A percentile compares a stretch with the other conserved stretches of the same genome.
phyloP scores from a whole-genome alignment of 2,113 vertebrate genomes.

The Leptodactylus fuscus region DNA sequence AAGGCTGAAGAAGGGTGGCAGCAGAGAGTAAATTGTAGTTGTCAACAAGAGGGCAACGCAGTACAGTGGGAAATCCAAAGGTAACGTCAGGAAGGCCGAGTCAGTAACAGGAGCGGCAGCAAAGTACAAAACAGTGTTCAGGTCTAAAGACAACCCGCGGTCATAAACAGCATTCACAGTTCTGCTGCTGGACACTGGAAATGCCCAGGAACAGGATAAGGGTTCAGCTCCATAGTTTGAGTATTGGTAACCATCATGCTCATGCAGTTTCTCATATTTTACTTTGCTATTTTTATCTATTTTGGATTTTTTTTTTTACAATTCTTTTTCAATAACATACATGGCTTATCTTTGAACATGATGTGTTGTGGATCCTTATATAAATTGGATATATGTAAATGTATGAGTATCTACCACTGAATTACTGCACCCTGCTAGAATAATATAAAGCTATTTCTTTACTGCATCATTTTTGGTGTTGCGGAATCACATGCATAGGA shows the following conservation, averaged over 20 bases:
- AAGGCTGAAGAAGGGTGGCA: too few relatives aligned
- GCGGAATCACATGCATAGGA: constrained; percentile 1
- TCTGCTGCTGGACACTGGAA: too few relatives aligned
- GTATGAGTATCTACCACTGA: neutral
- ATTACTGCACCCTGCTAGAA: constrained; percentile 6
- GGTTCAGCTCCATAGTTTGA: neutral
- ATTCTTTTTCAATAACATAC: neutral
- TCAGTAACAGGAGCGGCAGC: too few relatives aligned
- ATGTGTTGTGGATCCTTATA: neutral
- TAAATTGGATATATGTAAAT: neutral
- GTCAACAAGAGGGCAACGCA: too few relatives aligned
- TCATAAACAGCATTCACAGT: too few relatives aligned
- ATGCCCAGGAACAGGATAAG: too few relatives aligned
- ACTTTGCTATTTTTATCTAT: neutral
- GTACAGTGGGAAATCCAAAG: too few relatives aligned
- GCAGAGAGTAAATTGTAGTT: too few relatives aligned
- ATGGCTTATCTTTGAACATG: neutral
- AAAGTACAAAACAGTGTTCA: too few relatives aligned
- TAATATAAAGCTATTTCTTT: constrained; percentile 3
- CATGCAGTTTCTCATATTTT: neutral
- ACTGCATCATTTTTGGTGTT: constrained; percentile 32
- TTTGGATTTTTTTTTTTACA: too few relatives aligned
- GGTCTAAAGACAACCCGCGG: too few relatives aligned
- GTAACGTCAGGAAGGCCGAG: too few relatives aligned
- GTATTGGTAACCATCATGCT: neutral